These are phyloP conservation scores for Paraplagusia blochii DNA, from an alignment of 2,113 vertebrate genomes.

Conservation along the genomic window DNA sequence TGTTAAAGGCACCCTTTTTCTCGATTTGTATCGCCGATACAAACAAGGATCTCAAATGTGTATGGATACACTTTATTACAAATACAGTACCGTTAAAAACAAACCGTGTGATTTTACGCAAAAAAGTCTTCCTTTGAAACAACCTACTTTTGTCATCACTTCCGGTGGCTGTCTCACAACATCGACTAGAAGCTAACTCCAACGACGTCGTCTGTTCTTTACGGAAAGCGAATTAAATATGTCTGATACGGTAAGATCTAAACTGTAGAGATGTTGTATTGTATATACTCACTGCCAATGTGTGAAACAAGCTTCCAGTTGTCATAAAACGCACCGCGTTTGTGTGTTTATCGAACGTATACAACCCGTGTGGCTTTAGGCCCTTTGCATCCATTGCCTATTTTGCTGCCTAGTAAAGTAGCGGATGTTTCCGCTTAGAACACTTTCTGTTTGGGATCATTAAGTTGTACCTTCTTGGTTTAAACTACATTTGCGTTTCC, in stretches of 20 bases:
- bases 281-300: too few species aligned
- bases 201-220: neutral
- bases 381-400: slow-evolving; percentile 14
- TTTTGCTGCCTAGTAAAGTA: slow-evolving; percentile 6
- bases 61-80: too few species aligned
- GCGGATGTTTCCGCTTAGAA: neutral
- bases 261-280: too few species aligned
- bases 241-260: slow-evolving; percentile 75
- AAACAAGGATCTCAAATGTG: too few species aligned
- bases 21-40: too few species aligned
- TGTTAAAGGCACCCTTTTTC: too few species aligned
- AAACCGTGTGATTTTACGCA: too few species aligned
- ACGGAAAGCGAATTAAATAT: slow-evolving; percentile 44
- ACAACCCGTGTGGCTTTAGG: slow-evolving; percentile 44
- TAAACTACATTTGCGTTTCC: neutral
- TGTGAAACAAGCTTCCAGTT: too few species aligned
- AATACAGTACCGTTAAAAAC: too few species aligned
- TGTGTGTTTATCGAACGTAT: slow-evolving; percentile 10
- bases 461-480: neutral
- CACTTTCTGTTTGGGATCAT: neutral
- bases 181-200: slow-evolving; percentile 31
- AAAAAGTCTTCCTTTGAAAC: slow-evolving; percentile 35
- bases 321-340: neutral
- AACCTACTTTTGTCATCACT: neutral
- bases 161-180: slow-evolving; percentile 52